Percentiles rank a stretch among this genome's conserved stretches.
phyloP scores from a whole-genome alignment of 2,797 vertebrate genomes.

The Anabacerthia variegaticeps region DNA sequence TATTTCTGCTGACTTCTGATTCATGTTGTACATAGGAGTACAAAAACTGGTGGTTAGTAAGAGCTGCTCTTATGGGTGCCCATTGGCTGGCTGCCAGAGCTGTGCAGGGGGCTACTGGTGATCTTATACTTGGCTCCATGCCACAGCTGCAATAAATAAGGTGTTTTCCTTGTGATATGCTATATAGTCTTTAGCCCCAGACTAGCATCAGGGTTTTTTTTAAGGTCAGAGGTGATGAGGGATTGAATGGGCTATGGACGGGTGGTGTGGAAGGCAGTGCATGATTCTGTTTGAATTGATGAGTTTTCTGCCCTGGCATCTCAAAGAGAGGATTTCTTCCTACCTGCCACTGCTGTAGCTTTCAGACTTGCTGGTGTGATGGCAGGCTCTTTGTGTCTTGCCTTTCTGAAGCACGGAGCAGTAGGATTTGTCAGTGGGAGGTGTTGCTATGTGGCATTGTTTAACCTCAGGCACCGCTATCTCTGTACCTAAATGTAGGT shows the following conservation, averaged over 20 bases:
- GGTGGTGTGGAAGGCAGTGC: fast-evolving
- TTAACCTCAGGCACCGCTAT: not conserved
- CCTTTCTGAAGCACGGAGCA: not conserved
- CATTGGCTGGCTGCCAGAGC: not conserved
- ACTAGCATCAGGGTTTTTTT: not conserved
- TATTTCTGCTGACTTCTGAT: not conserved
- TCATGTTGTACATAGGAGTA: not conserved
- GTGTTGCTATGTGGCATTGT: not conserved
- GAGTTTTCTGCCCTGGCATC: not conserved
- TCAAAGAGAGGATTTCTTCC: not conserved
- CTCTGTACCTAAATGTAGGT: not conserved
- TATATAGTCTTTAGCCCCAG: not conserved
- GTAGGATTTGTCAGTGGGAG: not conserved
- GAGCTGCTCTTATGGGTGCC: not conserved
- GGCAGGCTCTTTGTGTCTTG: not conserved
- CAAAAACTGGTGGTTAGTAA: not conserved
- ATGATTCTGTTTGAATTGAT: not conserved
- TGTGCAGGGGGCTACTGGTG: not conserved
- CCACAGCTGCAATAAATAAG: not conserved
- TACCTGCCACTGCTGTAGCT: not conserved
- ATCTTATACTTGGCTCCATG: not conserved
- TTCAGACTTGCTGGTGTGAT: not conserved
- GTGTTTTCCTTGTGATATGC: not conserved
- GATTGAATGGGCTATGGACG: not conserved
- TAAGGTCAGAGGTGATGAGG: not conserved